These are phyloP conservation scores for Ochropleura plecta DNA, from an alignment of 2,888 invertebrate species.

Conservation along the genomic window DNA sequence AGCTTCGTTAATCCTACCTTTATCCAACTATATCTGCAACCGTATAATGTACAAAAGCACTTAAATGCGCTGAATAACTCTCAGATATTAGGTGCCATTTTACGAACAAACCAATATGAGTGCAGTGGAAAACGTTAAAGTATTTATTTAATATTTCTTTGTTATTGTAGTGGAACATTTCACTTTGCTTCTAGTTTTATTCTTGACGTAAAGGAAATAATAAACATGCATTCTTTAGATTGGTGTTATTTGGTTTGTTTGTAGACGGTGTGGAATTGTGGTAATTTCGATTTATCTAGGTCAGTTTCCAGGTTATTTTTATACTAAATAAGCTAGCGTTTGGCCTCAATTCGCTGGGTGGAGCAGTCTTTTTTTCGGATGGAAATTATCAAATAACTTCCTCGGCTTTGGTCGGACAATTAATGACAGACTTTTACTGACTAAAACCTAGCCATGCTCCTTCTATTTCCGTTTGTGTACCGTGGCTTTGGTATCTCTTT, in stretches of 20 bases:
- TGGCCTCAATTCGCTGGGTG: too few species aligned
- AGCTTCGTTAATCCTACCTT: constrained; percentile 9
- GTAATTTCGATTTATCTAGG: background rate
- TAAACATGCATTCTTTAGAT: constrained; percentile 32
- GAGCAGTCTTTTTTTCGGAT: too few species aligned
- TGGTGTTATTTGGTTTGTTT: constrained; percentile 10
- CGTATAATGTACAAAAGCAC: background rate
- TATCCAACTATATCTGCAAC: constrained; percentile 4
- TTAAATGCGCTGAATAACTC: background rate
- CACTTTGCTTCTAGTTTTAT: constrained; percentile 40
- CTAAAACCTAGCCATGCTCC: too few species aligned
- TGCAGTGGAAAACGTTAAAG: constrained; percentile 10
- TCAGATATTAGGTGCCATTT: background rate
- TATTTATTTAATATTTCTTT: constrained; percentile 38
- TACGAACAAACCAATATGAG: constrained; percentile 26
- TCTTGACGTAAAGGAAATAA: constrained; percentile 41
- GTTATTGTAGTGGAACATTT: constrained; percentile 32
- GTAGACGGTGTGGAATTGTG: constrained; percentile 5
- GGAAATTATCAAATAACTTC: too few species aligned
- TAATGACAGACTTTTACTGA: too few species aligned
- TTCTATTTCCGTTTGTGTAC: too few species aligned
- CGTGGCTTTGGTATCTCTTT: too few species aligned
- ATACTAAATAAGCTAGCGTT: too few species aligned
- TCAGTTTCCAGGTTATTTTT: background rate
- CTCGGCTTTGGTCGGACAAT: too few species aligned